Evolutionary conservation across 2,888 invertebrate genomes (phyloP).

Genomic region (Trimorus sp.): DNA sequence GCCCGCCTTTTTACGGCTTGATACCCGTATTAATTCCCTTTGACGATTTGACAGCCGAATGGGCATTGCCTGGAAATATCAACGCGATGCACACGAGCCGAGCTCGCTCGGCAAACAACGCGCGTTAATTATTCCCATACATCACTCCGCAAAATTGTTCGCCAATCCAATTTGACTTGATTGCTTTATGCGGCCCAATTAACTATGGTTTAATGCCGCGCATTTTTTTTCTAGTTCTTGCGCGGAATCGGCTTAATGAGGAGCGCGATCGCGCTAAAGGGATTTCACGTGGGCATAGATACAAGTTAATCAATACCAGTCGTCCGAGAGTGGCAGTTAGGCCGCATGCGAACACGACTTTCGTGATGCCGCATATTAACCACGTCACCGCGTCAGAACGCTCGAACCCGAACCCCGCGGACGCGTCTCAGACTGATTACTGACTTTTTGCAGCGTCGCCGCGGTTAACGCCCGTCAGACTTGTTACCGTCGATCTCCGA

Average conservation of each 20-base stretch:
- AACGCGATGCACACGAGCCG: slow-evolving; percentile 44
- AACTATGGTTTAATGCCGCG: slow-evolving; percentile 24
- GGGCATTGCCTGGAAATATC: slow-evolving; percentile 52
- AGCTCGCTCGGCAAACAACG: slow-evolving; percentile 43
- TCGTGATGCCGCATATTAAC: slow-evolving; percentile 6
- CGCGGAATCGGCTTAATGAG: slow-evolving; percentile 24
- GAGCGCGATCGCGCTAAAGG: slow-evolving; percentile 26
- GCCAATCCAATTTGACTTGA: slow-evolving; percentile 37
- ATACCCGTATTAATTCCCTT: slow-evolving; percentile 76
- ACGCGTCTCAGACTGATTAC: slow-evolving; percentile 26
- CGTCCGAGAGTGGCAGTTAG: slow-evolving; percentile 27
- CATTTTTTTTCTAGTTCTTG: slow-evolving; percentile 16
- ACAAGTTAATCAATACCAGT: slow-evolving; percentile 54
- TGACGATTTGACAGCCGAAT: slow-evolving; percentile 75
- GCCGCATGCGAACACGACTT: slow-evolving; percentile 16
- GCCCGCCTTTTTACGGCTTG: slow-evolving; percentile 74
- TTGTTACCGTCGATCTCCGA: slow-evolving; percentile 16
- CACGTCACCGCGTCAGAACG: slow-evolving; percentile 1
- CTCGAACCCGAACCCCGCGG: not conserved
- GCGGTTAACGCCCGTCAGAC: not conserved
- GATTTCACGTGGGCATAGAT: slow-evolving; percentile 33
- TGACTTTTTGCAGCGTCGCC: slow-evolving; percentile 19
- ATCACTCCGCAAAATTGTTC: slow-evolving; percentile 36
- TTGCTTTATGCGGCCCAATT: slow-evolving; percentile 43
- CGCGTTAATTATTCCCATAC: slow-evolving; percentile 60